Evolutionary conservation across 2,113 vertebrate species (phyloP), one percentile per base, ranked within the genome.

Genomic region (Antigone vipio): DNA sequence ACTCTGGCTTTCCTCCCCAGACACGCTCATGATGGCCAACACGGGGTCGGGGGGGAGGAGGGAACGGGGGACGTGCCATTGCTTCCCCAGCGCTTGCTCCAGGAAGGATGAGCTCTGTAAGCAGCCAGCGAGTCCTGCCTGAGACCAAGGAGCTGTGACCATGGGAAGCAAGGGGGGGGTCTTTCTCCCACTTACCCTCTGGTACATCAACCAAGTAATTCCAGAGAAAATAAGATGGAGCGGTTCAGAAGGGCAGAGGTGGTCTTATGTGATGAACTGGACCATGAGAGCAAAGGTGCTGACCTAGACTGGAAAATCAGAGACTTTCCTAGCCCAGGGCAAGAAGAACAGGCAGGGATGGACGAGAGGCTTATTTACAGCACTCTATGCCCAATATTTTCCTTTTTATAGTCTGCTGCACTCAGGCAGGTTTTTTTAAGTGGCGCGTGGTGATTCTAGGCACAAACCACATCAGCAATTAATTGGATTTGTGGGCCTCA

Each of bases 401-500:
- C 76, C 69, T 78, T 95, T 92, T 66, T 35, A 68, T 67, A 72
- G 38, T 71, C 64, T 71, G 85, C 76, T 93, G 88, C 85, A 84
- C 59, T 92, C 88, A 68, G 79, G 68, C 44, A 35, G 32, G 0
- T n/a, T 85, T 82, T 87, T 91, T 85, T 44, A 66, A 94, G 81
- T 3, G 6, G 38, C 24, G 38, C 24, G 12, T 32, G 67, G 75
- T 15, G 53, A 95, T 96, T 93, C 88, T 62, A 83, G 92, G 78
- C 92, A 93, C 71, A 93, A 89, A 88, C 62, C 88, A 88, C 62
- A 74, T 69, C 72, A 83, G 79, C 68, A 68, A 75, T 83, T 90
- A 95, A 94, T 93, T 93, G 93, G 95, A 92, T 95, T 86, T 91
- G 91, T 86, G 76, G 84, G 83, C 91, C 83, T 90, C 74, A 95